Percentiles rank a stretch among this genome's conserved stretches.
Conservation (phyloP, 2,888 invertebrate species). For the Amblyjoppa proteus region DNA sequence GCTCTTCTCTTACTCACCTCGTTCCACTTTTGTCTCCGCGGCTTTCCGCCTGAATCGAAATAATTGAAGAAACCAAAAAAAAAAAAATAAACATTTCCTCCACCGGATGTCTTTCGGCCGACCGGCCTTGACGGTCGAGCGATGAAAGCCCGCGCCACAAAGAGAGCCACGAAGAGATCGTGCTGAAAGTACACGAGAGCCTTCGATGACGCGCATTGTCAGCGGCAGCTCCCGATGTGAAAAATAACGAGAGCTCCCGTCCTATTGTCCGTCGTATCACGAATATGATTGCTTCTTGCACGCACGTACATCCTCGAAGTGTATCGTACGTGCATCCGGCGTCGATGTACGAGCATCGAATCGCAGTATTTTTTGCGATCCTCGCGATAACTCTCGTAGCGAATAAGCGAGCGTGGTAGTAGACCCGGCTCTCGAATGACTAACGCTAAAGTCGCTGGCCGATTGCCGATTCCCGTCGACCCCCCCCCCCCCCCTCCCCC, state of each 20-base stretch:
- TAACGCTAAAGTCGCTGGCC: slow-evolving; percentile 23
- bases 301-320: neutral
- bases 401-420: neutral
- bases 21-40: slow-evolving; percentile 36
- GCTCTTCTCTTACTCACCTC: slow-evolving; percentile 8
- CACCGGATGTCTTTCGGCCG: slow-evolving; percentile 35
- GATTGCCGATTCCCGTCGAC: slow-evolving; percentile 26
- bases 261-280: neutral
- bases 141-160: slow-evolving; percentile 11
- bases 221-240: neutral
- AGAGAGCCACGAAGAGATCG: slow-evolving; percentile 23
- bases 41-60: slow-evolving; percentile 21
- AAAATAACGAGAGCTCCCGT: slow-evolving; percentile 10
- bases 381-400: neutral
- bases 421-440: slow-evolving; percentile 17
- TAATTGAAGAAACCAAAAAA: no score
- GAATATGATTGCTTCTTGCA: neutral
- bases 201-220: slow-evolving; percentile 20
- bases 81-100: neutral
- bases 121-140: slow-evolving; percentile 1
- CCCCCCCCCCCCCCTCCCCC: neutral
- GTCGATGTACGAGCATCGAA: neutral
- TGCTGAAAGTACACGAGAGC: slow-evolving; percentile 18
- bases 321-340: neutral
- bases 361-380: neutral